Evolutionary conservation across 2,797 vertebrate species (phyloP).

Genomic region (Notolabrus celidotus): DNA sequence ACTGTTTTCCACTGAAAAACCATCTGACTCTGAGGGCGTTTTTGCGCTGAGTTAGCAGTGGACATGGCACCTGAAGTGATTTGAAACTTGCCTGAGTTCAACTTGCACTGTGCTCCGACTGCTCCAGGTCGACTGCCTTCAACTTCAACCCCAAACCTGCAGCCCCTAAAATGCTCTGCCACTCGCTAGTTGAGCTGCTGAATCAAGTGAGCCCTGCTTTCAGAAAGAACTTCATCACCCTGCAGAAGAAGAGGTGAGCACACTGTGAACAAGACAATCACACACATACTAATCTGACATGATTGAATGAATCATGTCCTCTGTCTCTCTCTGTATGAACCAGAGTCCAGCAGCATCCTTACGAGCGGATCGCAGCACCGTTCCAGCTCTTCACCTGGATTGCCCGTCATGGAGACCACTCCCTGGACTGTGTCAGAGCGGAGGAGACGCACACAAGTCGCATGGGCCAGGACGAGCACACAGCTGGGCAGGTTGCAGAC

Average conservation of each 20-base stretch:
- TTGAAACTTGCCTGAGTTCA: background rate
- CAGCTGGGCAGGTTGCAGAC: slow-evolving; percentile 91
- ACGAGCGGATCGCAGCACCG: slow-evolving; percentile 94
- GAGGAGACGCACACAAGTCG: slow-evolving; percentile 91
- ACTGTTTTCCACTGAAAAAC: no score
- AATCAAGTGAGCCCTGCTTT: slow-evolving; percentile 95
- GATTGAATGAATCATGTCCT: slow-evolving; percentile 1
- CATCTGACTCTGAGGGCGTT: no score
- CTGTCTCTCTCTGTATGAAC: slow-evolving; percentile 11
- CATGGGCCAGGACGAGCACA: slow-evolving; percentile 93
- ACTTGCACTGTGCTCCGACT: background rate
- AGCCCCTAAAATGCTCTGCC: slow-evolving; percentile 92
- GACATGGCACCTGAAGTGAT: no score
- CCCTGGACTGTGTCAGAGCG: slow-evolving; percentile 91
- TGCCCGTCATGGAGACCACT: slow-evolving; percentile 90
- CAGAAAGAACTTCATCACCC: slow-evolving; percentile 91
- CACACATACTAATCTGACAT: no score
- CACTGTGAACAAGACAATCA: no score
- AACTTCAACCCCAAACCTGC: slow-evolving; percentile 96
- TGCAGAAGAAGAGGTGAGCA: slow-evolving; percentile 94
- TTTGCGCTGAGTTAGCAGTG: no score
- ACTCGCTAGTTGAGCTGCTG: slow-evolving; percentile 94
- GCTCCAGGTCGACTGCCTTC: slow-evolving; percentile 91
- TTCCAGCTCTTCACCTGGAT: slow-evolving; percentile 96
- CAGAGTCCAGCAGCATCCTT: slow-evolving; percentile 93